Evolutionary conservation across 2,888 invertebrate genomes (phyloP), one percentile per base, ranked within the genome.

Genomic region (Brenthis ino): DNA sequence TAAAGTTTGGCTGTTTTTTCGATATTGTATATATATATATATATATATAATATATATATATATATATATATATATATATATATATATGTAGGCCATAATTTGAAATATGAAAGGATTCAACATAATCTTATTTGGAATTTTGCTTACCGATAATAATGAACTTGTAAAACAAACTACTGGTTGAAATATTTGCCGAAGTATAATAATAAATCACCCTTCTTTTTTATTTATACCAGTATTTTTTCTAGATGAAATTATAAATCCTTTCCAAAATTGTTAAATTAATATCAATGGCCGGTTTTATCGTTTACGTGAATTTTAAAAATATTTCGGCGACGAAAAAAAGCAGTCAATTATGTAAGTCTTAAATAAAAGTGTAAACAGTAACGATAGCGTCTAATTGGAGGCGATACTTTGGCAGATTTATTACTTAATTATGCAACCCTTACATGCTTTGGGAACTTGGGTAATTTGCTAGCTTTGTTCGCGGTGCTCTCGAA

Each of bases 361-460:
- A 1, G 51, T 65, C 58, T 65, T 53, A 28, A 80, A 86, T 86
- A 86, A 83, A 87, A 88, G 84, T 86, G 81, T 84, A 84, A 85
- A 86, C 78, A 80, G 78, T 81, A 80, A 84, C 81, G 80, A 75
- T 75, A 77, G 78, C 75, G 66, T 75, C 81, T 85, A 85, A 86
- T 85, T 84, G 83, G 79, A 76, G 75, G 73, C 80, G 79, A 81
- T 80, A 80, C 75, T 77, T 80, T 77, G 81, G 76, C 76, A 82
- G 85, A 89, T 88, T 88, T 90, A 88, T 87, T 81, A 81, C 80
- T 84, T 86, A 83, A 88, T 88, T 89, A 88, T 84, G 84, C 86
- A 83, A 75, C 77, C 72, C 77, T 72, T 75, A 79, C 80, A 80
- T 77, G 77, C 69, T 72, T 71, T 60, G 71, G 70, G 74, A 76